phyloP scores from a whole-genome alignment of 2,888 invertebrate genomes.

The Strigamia maritima region DNA sequence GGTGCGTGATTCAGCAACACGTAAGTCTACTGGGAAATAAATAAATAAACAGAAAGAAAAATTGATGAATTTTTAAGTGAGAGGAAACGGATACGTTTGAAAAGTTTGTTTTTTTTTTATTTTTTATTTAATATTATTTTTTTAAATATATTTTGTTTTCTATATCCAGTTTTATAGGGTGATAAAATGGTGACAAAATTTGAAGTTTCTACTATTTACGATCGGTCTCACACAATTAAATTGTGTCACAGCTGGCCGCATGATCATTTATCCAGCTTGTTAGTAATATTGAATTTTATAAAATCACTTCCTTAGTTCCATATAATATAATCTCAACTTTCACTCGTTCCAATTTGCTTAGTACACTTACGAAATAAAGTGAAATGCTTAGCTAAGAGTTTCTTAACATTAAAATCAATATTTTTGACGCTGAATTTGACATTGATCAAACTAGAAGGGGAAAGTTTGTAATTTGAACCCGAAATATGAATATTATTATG shows the following conservation, averaged over 20 bases:
- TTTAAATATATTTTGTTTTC: neutral
- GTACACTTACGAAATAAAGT: too few relatives aligned
- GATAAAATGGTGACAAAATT: neutral
- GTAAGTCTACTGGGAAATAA: neutral
- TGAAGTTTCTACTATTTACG: neutral
- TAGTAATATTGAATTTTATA: neutral
- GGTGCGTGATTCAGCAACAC: constrained; percentile 2
- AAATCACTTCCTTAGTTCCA: too few relatives aligned
- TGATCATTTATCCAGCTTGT: neutral
- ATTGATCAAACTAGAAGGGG: neutral
- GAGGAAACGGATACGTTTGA: neutral
- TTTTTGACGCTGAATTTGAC: too few relatives aligned
- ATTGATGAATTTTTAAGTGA: neutral
- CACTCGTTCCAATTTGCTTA: too few relatives aligned
- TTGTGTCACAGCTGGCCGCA: constrained; percentile 4
- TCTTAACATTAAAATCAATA: too few relatives aligned
- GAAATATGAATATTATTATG: neutral
- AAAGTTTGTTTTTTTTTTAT: neutral
- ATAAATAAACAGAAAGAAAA: neutral
- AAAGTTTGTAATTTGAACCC: neutral
- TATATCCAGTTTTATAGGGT: neutral
- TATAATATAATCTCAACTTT: too few relatives aligned
- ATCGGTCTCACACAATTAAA: neutral
- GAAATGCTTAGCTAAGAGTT: too few relatives aligned
- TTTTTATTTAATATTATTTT: neutral